phyloP scores from a whole-genome alignment of 1,140 invertebrate species.

The Mamestra configurata region DNA sequence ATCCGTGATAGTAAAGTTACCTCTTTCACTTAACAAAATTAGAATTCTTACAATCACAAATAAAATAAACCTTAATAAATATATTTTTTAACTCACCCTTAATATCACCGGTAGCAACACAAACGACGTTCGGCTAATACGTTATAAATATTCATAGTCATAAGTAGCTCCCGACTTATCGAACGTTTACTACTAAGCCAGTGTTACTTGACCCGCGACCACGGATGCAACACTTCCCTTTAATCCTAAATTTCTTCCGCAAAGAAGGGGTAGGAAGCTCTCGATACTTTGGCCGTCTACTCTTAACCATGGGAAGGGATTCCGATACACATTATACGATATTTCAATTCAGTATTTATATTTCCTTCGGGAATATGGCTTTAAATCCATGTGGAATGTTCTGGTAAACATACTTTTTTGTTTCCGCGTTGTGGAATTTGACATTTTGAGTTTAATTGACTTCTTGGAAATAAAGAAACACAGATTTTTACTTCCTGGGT shows the following conservation, averaged over 20 bases:
- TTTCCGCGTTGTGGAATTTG: not conserved
- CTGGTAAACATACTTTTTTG: slow-evolving; percentile 13
- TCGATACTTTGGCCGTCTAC: slow-evolving; percentile 61
- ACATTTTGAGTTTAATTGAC: too few species aligned
- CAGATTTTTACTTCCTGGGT: too few species aligned
- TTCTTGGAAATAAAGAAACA: too few species aligned
- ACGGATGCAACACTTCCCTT: slow-evolving; percentile 37
- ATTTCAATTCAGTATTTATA: slow-evolving; percentile 86
- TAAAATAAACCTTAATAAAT: slow-evolving; percentile 43
- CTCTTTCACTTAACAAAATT: not conserved
- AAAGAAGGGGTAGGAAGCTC: slow-evolving; percentile 53
- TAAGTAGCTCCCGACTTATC: slow-evolving; percentile 81
- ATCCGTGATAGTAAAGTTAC: not conserved
- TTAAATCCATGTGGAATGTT: slow-evolving; percentile 63
- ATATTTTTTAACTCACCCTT: slow-evolving; percentile 56
- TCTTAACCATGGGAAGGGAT: slow-evolving; percentile 69
- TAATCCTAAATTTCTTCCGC: slow-evolving; percentile 23
- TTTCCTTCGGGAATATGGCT: slow-evolving; percentile 74
- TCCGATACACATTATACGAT: slow-evolving; percentile 83
- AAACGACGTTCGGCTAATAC: slow-evolving; percentile 77
- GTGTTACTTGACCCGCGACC: slow-evolving; percentile 58
- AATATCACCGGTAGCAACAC: slow-evolving; percentile 65
- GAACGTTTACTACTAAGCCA: slow-evolving; percentile 76
- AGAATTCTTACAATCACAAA: not conserved
- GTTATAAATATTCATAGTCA: slow-evolving; percentile 86